Base-by-base conservation (phyloP, 1,140 invertebrate species). In the Drosophila ogumai region DNA sequence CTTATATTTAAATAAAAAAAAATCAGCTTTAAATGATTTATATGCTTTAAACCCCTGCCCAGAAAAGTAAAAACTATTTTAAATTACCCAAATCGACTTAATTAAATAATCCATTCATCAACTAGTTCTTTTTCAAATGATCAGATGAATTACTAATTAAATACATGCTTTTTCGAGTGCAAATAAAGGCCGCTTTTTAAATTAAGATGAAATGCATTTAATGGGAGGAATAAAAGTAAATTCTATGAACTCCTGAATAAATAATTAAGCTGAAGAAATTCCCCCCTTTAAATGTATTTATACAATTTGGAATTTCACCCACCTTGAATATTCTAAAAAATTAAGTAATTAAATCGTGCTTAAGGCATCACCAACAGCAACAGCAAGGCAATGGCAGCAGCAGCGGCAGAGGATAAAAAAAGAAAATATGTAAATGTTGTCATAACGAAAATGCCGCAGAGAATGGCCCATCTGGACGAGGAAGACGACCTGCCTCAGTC, bases 371-470 rank as follows among this genome's bases (percentile, higher is more conserved):
- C n/a, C 57, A 34, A 22, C 55, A 60, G 31, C 52, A 40, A 32
- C 34, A 71, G 19, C 43, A 49, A 22, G 8, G 22, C 60, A 65
- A 44, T 7, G 38, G n/a, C 64, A 67, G 12, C 31, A 17, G n/a
- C 60, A 40, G 19, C n/a, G 19, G 19, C 32, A 55, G 52, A 31
- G 46, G n/a, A 40, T 57, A 72, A 72, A 49, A 71, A 72, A 50
- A 44, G 68, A 56, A 72, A 72, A 72, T 72, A 72, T 72, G 52
- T 72, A 72, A 72, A 72, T 72, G 52, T 72, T 72, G 66, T 71
- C 68, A 71, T 72, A 72, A 72, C 67, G 68, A 72, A 72, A 73
- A 72, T 72, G 69, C 66, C 68, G 67, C 69, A 73, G 69, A 73
- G 67, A 73, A 73, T 43, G 44, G 69, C 69, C 69, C 69, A 73